Percentiles rank a stretch among this genome's conserved stretches.
Evolutionary conservation across 2,113 vertebrate genomes (phyloP).

Genomic region (Rafetus swinhoei): DNA sequence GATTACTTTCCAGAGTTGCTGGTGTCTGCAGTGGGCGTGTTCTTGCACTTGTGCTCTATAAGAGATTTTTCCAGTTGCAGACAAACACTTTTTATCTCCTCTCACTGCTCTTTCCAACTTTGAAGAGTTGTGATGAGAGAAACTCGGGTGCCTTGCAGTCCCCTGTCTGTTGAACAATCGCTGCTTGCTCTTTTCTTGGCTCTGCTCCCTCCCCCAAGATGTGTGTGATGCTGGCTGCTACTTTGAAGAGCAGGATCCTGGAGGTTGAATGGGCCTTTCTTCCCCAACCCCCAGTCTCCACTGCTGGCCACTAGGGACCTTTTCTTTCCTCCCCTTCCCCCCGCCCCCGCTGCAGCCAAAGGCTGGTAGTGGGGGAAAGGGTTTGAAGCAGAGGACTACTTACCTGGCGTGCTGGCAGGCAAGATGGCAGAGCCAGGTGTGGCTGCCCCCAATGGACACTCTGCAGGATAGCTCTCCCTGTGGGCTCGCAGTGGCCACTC

Average conservation of each 20-base stretch:
- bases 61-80: neutral
- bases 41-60: neutral
- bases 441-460: too few species aligned
- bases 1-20: rapidly evolving
- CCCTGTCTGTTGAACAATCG: neutral
- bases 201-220: neutral
- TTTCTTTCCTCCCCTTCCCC: too few species aligned
- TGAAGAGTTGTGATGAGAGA: neutral
- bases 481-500: too few species aligned
- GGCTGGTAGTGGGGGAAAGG: too few species aligned
- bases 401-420: too few species aligned
- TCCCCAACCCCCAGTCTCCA: too few species aligned
- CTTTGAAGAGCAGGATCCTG: neutral
- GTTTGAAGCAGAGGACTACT: too few species aligned
- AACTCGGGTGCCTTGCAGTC: neutral
- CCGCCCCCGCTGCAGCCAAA: too few species aligned
- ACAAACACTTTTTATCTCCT: neutral
- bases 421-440: too few species aligned
- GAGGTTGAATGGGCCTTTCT: neutral
- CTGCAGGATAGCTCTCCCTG: too few species aligned
- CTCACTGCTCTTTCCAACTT: neutral
- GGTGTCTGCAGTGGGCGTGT: rapidly evolving
- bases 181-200: neutral
- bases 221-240: neutral
- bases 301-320: too few species aligned